phyloP scores from a whole-genome alignment of 2,797 vertebrate genomes.

The Mormyrus hasselquistii region DNA sequence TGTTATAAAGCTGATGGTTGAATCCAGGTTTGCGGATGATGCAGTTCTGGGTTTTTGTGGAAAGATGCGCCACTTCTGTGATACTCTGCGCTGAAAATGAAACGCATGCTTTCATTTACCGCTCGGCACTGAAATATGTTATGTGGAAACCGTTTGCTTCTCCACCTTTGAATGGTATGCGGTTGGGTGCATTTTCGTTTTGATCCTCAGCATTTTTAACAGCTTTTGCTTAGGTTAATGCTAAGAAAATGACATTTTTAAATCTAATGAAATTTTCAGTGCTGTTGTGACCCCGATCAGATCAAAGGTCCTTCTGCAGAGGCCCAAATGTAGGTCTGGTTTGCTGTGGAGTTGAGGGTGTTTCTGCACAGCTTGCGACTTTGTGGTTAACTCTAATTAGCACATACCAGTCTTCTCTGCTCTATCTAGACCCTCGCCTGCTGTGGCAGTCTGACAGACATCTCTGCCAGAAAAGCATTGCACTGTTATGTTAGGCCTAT shows the following conservation, averaged over 20 bases:
- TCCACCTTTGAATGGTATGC: not conserved
- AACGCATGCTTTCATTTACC: not conserved
- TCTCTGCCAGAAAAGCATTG: not conserved
- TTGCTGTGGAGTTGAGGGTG: not conserved
- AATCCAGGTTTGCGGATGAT: not conserved
- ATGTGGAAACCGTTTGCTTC: not conserved
- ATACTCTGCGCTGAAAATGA: not conserved
- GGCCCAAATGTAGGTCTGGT: not conserved
- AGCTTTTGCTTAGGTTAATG: not conserved
- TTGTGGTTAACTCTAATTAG: slow-evolving; percentile 6
- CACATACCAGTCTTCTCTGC: not conserved
- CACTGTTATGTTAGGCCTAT: not conserved
- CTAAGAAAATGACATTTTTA: not conserved
- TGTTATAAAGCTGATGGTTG: not conserved
- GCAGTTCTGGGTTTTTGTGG: not conserved
- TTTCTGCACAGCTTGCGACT: not conserved
- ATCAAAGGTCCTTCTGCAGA: not conserved
- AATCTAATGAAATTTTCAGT: not conserved
- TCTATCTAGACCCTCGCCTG: not conserved
- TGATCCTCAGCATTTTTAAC: not conserved
- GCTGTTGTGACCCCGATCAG: not conserved
- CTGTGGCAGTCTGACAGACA: not conserved
- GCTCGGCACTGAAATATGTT: not conserved
- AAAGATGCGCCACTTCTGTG: not conserved
- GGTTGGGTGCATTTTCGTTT: not conserved